Percentiles rank a stretch among this genome's conserved stretches.
Conservation (phyloP, 2,888 invertebrate species). For the Sesamia inferens region DNA sequence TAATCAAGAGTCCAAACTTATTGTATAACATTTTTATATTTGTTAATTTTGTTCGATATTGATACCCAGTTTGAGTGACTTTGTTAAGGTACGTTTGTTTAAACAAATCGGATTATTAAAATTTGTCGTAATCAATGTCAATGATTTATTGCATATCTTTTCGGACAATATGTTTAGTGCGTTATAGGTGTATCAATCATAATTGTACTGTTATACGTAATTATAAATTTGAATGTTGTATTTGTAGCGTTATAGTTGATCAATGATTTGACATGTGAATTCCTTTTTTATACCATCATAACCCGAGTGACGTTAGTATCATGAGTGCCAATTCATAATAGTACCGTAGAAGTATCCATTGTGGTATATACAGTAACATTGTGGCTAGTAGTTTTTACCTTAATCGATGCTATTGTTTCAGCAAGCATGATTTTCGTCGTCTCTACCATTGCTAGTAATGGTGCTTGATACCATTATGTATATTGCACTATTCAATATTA, state of each 20-base stretch:
- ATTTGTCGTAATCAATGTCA: constrained; percentile 69
- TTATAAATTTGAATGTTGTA: constrained; percentile 66
- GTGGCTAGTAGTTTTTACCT: constrained; percentile 39
- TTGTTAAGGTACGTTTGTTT: constrained; percentile 67
- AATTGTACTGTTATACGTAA: constrained; percentile 59
- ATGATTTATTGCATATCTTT: constrained; percentile 78
- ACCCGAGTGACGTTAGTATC: constrained; percentile 64
- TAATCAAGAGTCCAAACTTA: constrained; percentile 79
- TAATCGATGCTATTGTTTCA: constrained; percentile 35
- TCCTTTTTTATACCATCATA: constrained; percentile 52
- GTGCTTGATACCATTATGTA: constrained; percentile 47
- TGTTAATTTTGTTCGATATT: constrained; percentile 73
- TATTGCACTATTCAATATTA: constrained; percentile 47
- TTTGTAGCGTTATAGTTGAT: constrained; percentile 65
- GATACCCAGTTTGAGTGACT: constrained; percentile 73
- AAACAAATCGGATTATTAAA: constrained; percentile 51
- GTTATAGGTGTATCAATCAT: constrained; percentile 61
- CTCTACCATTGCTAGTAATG: constrained; percentile 38
- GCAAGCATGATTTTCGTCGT: constrained; percentile 51
- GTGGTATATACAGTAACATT: constrained; percentile 44
- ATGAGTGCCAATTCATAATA: constrained; percentile 77
- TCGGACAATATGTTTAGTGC: constrained; percentile 73
- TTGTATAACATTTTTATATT: constrained; percentile 78
- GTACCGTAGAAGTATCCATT: constrained; percentile 49
- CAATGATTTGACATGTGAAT: constrained; percentile 57